A percentile compares a stretch with the other conserved stretches of the same genome.
Evolutionary conservation across 2,888 invertebrate genomes (phyloP).

Genomic region (Notodonta dromedarius): DNA sequence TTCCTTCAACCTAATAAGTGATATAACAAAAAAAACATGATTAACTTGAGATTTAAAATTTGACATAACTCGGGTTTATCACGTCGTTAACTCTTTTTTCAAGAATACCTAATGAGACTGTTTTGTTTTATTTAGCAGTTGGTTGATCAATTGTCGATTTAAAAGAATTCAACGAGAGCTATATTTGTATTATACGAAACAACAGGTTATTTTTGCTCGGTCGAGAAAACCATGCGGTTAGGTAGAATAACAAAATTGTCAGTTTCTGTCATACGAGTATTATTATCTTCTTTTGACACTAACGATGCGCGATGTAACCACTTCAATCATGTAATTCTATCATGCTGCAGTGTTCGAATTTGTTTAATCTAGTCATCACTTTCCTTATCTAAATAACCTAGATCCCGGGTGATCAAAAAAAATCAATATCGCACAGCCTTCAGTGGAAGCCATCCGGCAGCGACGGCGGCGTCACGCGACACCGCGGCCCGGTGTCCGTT

Average conservation of each 20-base stretch:
- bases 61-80: no score
- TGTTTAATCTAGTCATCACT: no score
- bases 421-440: not conserved
- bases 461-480: conserved; percentile 18
- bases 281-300: no score
- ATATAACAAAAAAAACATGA: no score
- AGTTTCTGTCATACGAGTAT: no score
- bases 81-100: no score
- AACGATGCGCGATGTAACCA: no score
- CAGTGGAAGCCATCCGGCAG: conserved; percentile 1
- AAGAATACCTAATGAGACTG: not conserved
- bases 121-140: not conserved
- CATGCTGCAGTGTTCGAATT: no score
- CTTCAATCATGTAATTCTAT: no score
- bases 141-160: conserved; percentile 25
- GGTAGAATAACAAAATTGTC: no score
- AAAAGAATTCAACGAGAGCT: conserved; percentile 45
- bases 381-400: not conserved
- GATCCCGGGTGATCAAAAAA: not conserved
- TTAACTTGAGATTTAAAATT: no score
- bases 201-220: not conserved
- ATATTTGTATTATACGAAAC: not conserved
- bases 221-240: no score
- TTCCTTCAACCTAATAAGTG: not conserved
- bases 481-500: conserved; percentile 45